These are phyloP conservation scores for Psettodes erumei DNA, from an alignment of 2,113 vertebrate genomes.

Conservation along the genomic window DNA sequence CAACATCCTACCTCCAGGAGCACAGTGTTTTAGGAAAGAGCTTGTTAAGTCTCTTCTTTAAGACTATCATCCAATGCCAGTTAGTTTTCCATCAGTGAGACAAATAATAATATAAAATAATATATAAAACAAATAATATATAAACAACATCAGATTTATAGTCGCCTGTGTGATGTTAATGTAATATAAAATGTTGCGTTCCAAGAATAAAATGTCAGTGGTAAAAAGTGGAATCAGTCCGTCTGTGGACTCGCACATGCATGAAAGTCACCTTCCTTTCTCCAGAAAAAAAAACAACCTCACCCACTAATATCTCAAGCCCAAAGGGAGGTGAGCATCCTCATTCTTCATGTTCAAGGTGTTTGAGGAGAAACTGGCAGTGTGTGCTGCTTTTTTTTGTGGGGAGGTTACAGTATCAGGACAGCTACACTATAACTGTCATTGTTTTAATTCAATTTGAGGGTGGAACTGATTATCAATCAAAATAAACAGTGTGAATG, in stretches of 20 bases:
- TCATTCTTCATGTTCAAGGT: conserved; percentile 27
- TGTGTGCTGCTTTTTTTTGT: conserved; percentile 4
- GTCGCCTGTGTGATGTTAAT: background rate
- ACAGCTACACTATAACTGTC: no score
- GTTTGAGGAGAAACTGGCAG: conserved; percentile 11
- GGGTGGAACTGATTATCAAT: conserved; percentile 1
- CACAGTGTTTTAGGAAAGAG: conserved; percentile 9
- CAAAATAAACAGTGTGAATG: background rate
- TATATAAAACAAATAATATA: conserved; percentile 1
- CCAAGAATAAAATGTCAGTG: conserved; percentile 7
- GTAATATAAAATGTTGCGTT: conserved; percentile 4
- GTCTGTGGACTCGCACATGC: conserved; percentile 28
- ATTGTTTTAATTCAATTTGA: conserved; percentile 20
- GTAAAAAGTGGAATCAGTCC: conserved; percentile 26
- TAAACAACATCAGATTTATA: conserved; percentile 7
- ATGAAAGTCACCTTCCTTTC: conserved; percentile 71
- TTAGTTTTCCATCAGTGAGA: conserved; percentile 4
- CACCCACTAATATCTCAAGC: conserved; percentile 73
- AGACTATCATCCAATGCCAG: background rate
- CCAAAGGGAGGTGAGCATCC: conserved; percentile 44
- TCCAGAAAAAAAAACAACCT: conserved; percentile 71
- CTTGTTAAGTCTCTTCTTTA: background rate
- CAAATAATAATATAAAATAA: conserved; percentile 10
- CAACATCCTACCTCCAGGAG: background rate
- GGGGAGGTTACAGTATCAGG: no score